Base-by-base conservation (phyloP, 2,797 vertebrate genomes). In the Calcarius lapponicus region DNA sequence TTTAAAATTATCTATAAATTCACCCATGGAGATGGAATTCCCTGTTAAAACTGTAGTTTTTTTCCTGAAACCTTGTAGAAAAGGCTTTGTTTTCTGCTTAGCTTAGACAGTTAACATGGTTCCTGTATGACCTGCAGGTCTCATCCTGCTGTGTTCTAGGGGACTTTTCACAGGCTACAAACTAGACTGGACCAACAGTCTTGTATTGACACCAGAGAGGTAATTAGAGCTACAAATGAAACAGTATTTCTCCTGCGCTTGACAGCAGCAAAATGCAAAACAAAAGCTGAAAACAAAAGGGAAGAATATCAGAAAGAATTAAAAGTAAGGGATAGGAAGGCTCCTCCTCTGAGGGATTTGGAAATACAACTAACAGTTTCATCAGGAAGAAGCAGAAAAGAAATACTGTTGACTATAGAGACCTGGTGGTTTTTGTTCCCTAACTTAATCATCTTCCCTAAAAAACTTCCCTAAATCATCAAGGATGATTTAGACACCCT, bases 401-500 rank as follows among this genome's bases (percentile, higher is more conserved):
- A 91, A 94, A 72, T 90, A 54, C 17, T 69, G 36, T 74, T 88
- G 43, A 45, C 40, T 88, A 5, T 47, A 42, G 79, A 88, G 69
- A 62, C 32, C 15, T 81, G 81, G 13, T 38, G 20, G 48, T 13
- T 91, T 92, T 85, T 94, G 42, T 90, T 95, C 76, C 71, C 40
- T 91, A 86, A 53, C 43, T n/a, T 53, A 45, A 74, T 62, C 61
- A 62, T 62, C 61, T 43, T 62, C 61, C 40, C 40, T 42, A 62
- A 62, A 62, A 62, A 62, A 21, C 28, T 42, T 31, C 28, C 28
- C 38, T 43, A 62, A 62, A 62, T 62, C 89, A 76, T 69, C 64
- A 82, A 92, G 57, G 64, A 82, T 93, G 88, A 91, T 94, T 96
- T 34, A 51, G 82, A 81, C 93, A 94, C 50, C 56, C 80, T 92